phyloP scores from a whole-genome alignment of 1,140 invertebrate species.

The Meloidogyne hapla region DNA sequence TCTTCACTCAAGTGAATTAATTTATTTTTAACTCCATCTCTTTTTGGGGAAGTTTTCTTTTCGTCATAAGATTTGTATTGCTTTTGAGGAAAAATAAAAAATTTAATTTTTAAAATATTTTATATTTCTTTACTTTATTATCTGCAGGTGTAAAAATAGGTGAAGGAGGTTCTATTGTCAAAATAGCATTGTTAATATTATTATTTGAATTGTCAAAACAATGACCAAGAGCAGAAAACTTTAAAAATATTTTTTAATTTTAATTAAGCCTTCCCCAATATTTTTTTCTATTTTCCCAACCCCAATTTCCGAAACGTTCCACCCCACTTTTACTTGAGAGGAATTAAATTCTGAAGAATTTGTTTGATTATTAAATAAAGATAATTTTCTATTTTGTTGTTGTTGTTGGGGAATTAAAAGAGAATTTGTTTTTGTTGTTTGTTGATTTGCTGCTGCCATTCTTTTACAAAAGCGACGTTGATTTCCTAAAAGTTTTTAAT shows the following conservation, averaged over 20 bases:
- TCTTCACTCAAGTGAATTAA: slow-evolving; percentile 36
- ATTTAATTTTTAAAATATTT: background rate
- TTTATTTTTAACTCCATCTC: background rate
- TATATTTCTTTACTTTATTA: too few species aligned
- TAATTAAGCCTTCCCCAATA: too few species aligned
- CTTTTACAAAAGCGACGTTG: background rate
- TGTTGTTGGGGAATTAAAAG: background rate
- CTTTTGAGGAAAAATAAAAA: background rate
- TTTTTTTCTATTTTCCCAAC: background rate
- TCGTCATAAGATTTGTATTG: background rate
- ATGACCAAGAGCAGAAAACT: background rate
- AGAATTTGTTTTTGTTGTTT: background rate
- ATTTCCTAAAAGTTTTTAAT: background rate
- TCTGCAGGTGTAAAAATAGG: too few species aligned
- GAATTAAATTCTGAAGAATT: background rate
- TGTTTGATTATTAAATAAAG: too few species aligned
- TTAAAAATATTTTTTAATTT: too few species aligned
- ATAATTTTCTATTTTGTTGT: background rate
- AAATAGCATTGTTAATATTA: background rate
- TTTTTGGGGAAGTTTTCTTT: slow-evolving; percentile 19
- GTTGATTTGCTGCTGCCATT: background rate
- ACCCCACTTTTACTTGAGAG: background rate
- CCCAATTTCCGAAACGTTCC: background rate
- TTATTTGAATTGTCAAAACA: background rate
- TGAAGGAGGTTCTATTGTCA: background rate